These are phyloP conservation scores for Lathamus discolor DNA, from an alignment of 2,113 vertebrate species.

Conservation along the genomic window DNA sequence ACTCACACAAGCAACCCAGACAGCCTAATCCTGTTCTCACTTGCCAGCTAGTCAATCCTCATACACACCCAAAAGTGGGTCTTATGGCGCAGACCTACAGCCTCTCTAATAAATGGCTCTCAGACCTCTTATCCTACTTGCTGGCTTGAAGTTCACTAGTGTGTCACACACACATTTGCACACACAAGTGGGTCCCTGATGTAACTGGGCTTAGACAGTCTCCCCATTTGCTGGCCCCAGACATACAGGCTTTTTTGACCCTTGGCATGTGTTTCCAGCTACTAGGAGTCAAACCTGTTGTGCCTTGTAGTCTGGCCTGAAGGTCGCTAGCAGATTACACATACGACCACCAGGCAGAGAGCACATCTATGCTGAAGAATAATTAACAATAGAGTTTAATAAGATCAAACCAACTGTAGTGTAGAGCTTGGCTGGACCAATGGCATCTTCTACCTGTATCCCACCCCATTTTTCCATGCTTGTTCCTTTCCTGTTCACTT, in stretches of 20 bases:
- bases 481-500: not conserved
- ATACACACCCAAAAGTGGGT: not conserved
- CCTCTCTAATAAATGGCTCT: not conserved
- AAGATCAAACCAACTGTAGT: not conserved
- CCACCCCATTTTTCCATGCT: not conserved
- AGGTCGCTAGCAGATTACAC: not conserved
- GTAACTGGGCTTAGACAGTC: not conserved
- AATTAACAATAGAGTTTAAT: not conserved
- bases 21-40: not conserved
- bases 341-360: too few relatives aligned
- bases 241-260: not conserved
- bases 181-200: not conserved
- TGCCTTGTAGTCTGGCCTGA: not conserved
- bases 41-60: not conserved
- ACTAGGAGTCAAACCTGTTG: not conserved
- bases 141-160: not conserved
- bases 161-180: not conserved
- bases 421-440: not conserved
- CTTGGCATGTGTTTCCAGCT: not conserved
- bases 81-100: not conserved
- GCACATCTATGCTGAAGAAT: not conserved
- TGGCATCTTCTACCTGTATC: not conserved
- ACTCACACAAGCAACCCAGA: not conserved
- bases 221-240: not conserved
- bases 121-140: not conserved